Base-by-base conservation (phyloP, 2,113 vertebrate genomes). In the Phasianus colchicus region DNA sequence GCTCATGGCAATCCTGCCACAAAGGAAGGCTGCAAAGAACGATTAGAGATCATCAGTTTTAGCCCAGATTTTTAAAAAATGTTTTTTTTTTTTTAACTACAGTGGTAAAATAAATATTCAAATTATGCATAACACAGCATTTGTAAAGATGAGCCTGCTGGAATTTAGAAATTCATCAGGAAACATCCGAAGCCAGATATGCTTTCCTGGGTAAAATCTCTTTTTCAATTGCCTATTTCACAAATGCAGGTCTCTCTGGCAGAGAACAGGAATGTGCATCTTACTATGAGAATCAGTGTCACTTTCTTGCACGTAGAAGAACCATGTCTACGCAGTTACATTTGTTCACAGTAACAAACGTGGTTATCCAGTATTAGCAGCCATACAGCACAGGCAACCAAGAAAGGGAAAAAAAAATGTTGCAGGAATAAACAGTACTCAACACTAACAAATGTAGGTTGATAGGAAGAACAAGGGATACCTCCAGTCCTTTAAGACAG, bases 1-100 rank as follows among this genome's bases (percentile, higher is more conserved):
- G 97, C 94, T 99, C 99, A 73, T 99, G 99, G 95, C 99, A 99
- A 97, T 99, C 99, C 97, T 99, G 99, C 99, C 99, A 99, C 88
- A 99, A 98, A 74, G 99, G 99, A 95, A 99, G 99, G 91, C 99
- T 99, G 84, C 32, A 95, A 94, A 77, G 58, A 94, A 82, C 1
- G 21, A 57, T 61, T 38, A 16, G 21, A 90, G 43, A 66, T 9
- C 50, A 83, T 90, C 22, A 96, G 79, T 60, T 95, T 72, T 64
- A 86, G 22, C 24, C 15, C 11, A 60, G 14, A 61, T 18, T 36
- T 34, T n/a, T 9, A 5, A 2, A 17, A 20, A 2, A 54, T 6
- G 20, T 40, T 8, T 10, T 38, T 38, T 10, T 38, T 38, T 60
- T 71, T 86, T n/a, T 4, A 89, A 47, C 10, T 43, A 70, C 4